Base-by-base conservation (phyloP, 2,797 vertebrate species). In the Phrynocephalus vlangalii region DNA sequence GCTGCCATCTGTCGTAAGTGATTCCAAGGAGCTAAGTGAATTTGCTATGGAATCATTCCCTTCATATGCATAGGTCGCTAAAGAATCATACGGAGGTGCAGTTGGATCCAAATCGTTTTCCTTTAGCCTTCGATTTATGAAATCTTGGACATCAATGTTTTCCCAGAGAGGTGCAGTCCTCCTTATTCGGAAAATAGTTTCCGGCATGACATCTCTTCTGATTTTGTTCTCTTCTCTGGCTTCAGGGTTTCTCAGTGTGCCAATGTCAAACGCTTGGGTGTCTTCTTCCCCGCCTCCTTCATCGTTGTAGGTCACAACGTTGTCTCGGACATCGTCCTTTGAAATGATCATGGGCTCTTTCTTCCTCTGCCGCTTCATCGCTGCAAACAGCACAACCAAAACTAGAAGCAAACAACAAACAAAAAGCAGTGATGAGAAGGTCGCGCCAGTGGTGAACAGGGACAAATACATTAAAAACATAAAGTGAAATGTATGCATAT, bases 251-350 rank as follows among this genome's bases (percentile, higher is more conserved):
- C 98, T 97, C 81, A 99, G 94, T 0, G 99, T 98, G 77, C 98
- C 98, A 9, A 99, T 99, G 93, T 99, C 99, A 94, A 99, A 99
- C 93, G 99, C 99, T 91, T 99, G 98, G 0, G 99, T 99, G 94
- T 99, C 99, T 94, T 99, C 99, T 92, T 99, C 99, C 83, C 99
- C 99, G 1, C 99, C 99, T 1, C 99, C 99, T 95, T 99, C 99
- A 18, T 99, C 99, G 1, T 99, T 99, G 96, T 99, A 99, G 91
- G 98, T 99, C 94, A 99, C 98, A 30, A 99, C 97, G 92, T 99
- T 99, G 96, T 99, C 99, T 76, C 99, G 96, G 91, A 99, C 98
- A 68, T 99, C 99, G 80, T 99, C 99, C 94, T 99, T 99, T 63
- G 98, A 99, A 92, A 99, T 97, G 82, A 99, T 99, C 96, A 99